phyloP scores from a whole-genome alignment of 1,140 invertebrate species.

The Papilio dardanus region DNA sequence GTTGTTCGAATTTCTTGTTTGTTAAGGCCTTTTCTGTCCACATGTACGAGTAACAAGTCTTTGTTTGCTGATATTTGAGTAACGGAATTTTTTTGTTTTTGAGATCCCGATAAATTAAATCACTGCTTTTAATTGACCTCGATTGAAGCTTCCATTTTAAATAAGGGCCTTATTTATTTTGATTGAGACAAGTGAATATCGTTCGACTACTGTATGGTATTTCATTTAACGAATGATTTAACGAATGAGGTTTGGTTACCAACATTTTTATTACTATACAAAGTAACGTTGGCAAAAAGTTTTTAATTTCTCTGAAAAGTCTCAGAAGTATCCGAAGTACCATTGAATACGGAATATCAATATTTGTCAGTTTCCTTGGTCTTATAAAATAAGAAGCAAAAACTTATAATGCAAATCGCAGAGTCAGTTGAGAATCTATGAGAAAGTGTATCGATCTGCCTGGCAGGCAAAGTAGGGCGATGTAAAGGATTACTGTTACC shows the following conservation, averaged over 20 bases:
- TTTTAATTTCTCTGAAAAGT: too few relatives aligned
- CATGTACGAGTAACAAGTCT: neutral
- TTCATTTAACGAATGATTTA: neutral
- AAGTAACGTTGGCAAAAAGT: too few relatives aligned
- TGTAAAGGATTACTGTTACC: conserved; percentile 9
- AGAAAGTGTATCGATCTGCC: neutral
- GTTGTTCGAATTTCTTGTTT: conserved; percentile 3
- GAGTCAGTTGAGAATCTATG: neutral
- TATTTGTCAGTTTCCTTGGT: neutral
- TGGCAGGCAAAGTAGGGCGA: neutral
- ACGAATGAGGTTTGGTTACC: neutral
- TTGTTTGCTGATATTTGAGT: neutral
- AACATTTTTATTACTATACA: neutral
- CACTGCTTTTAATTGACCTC: neutral
- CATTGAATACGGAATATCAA: neutral
- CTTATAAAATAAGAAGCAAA: neutral
- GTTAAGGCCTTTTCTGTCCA: conserved; percentile 12
- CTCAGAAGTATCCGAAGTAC: neutral
- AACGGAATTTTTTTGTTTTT: neutral
- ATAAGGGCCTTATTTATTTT: neutral
- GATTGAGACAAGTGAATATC: conserved; percentile 13
- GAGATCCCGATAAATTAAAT: neutral
- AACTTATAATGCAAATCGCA: neutral
- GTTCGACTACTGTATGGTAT: neutral
- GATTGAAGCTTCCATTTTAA: neutral